Evolutionary conservation across 1,140 invertebrate genomes (phyloP), one percentile per base, ranked within the genome.

Genomic region (Drosophila melanica): DNA sequence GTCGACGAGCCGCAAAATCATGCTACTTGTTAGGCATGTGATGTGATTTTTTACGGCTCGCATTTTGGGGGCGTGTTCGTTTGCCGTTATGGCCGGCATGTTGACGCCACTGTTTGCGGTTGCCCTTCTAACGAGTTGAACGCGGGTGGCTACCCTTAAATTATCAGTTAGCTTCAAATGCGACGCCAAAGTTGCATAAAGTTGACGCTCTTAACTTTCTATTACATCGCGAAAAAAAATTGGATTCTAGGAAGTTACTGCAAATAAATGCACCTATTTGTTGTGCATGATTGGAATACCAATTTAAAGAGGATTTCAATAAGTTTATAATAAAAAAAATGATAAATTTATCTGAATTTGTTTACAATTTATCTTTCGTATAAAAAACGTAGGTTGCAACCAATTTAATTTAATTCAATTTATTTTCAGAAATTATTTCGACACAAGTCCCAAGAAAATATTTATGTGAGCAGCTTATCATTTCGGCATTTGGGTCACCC

Each of bases 21-120:
- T 67, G 82, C 84, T 82, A 87, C 84, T 89, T 89, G 82, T 74
- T 71, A 87, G 79, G 84, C 79, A 82, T 89, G 84, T 82, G 84
- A 89, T 87, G 82, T 82, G 82, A 87, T 87, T 87, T 81, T 77
- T 55, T 73, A 68, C 50, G 57, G 48, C 68, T 78, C 54, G 48
- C 58, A 65, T 64, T 44, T 41, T 71, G 53, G 11, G 68, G 68
- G 62, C 68, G 62, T 66, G 68, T 51, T 58, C 37, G 53, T 66
- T 69, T 71, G 41, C 68, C 62, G 45, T 71, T 66, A 65, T 51
- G 68, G 60, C 62, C 62, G 63, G 53, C 62, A 66, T 27, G 62
- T 57, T 50, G 68, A 71, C 62, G 62, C 63, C 63, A 39, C 11
- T 50, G 51, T 48, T 48, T 58, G 55, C 11, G 12, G 23, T 20